Evolutionary conservation across 1,140 invertebrate genomes (phyloP).

Genomic region (Aphelenchoides besseyi): DNA sequence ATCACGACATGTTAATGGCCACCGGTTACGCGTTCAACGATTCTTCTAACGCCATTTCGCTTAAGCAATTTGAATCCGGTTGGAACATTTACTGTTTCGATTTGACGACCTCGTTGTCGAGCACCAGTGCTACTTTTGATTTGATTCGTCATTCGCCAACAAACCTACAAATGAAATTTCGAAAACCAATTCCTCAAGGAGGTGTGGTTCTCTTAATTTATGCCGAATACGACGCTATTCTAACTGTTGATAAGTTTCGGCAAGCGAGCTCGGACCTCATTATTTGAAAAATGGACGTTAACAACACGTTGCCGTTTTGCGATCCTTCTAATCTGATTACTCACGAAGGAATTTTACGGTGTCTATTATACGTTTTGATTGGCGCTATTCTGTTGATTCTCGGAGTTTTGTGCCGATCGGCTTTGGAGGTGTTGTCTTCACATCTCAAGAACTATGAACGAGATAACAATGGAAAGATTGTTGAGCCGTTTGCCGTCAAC

Average conservation of each 20-base stretch:
- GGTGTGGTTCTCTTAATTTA: neutral
- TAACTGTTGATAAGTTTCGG: neutral
- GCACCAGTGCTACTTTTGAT: neutral
- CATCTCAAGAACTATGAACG: neutral
- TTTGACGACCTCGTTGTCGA: neutral
- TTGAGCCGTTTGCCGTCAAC: neutral
- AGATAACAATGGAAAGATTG: neutral
- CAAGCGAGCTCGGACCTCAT: neutral
- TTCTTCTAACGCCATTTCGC: neutral
- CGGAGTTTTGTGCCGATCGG: neutral
- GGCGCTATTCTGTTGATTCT: neutral
- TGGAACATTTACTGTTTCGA: neutral
- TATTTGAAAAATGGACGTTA: neutral
- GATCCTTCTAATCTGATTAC: neutral
- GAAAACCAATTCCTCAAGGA: neutral
- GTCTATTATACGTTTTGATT: neutral
- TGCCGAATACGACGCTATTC: neutral
- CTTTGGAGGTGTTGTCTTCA: neutral
- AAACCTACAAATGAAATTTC: neutral
- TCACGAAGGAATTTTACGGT: neutral
- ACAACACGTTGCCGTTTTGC: neutral
- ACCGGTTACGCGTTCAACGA: neutral
- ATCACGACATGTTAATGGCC: neutral
- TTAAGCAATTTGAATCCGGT: neutral
- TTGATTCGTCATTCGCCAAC: neutral